Evolutionary conservation across 2,888 invertebrate species (phyloP), one percentile per base, ranked within the genome.

Genomic region (Agonopterix alstromeriana): DNA sequence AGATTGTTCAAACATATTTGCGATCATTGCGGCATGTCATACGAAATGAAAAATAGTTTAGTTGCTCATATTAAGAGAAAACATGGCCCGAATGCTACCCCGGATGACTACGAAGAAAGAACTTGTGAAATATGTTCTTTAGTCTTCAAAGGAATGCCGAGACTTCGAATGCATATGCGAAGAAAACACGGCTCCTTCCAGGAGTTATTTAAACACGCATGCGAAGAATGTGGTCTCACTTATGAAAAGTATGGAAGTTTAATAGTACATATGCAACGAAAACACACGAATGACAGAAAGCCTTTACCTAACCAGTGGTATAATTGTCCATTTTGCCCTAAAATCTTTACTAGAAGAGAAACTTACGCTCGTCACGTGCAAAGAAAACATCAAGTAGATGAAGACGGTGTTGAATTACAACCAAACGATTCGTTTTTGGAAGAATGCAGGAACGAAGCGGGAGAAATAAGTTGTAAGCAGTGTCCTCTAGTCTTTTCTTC

Each of bases 161-260:
- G 88, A 11, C 63, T 88, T 50, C 58, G 86, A 0, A 81, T 86
- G 82, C 88, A 88, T 47, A 87, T 86, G 86, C 58, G 79, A 35
- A 65, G 88, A 38, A 86, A 85, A 46, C 88, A 88, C 48, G 82
- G 78, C 0, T 69, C 73, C 0, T 82, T 80, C 40, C 68, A 77
- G 42, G 86, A 87, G 0, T 68, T 82, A 0, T 88, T 87, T 49
- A 75, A 74, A 48, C 73, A 81, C 46, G 65, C 68, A 0, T 88
- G 88, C 36, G 27, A 70, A 1, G 74, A 84, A 9, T 88, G 88
- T 36, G 85, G 83, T 0, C 61, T 87, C 0, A 79, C 86, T 0
- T 87, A 87, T 46, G 87, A 87, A 10, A 87, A 87, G 48, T 68
- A 79, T 50, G 75, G 78, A 48, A 87, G 88, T 57, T 59, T 88